These are phyloP conservation scores for Punctoribates punctum DNA, from an alignment of 2,888 invertebrate species.

Conservation along the genomic window DNA sequence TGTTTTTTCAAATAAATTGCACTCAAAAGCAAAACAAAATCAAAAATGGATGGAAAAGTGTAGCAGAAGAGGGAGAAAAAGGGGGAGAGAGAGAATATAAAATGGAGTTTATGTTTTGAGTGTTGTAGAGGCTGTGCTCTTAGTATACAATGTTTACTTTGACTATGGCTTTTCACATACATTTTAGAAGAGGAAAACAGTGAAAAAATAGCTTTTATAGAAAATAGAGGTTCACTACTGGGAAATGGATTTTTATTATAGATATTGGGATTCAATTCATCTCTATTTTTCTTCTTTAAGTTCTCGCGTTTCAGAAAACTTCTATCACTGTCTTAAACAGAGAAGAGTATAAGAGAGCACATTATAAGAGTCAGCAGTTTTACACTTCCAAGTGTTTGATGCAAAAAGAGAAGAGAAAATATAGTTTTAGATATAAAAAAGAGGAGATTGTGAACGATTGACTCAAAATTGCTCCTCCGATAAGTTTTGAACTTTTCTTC, in stretches of 20 bases:
- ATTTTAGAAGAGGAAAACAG: not conserved
- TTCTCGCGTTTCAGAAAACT: not conserved
- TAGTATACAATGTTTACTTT: not conserved
- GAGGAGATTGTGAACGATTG: not conserved
- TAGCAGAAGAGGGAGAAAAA: not conserved
- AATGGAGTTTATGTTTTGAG: not conserved
- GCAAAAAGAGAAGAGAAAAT: not conserved
- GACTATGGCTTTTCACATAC: not conserved
- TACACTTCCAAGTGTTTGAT: not conserved
- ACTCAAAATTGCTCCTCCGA: not conserved
- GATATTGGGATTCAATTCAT: slow-evolving; percentile 26
- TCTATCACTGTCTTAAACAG: slow-evolving; percentile 11
- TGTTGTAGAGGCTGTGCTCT: not conserved
- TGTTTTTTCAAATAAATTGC: not conserved
- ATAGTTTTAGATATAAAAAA: not conserved
- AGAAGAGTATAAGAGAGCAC: not conserved
- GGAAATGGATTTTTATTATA: not conserved
- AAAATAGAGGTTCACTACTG: slow-evolving; percentile 12
- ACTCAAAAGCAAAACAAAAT: slow-evolving; percentile 1
- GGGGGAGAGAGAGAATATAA: not conserved
- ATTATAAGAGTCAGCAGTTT: not conserved
- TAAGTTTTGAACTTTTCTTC: not conserved
- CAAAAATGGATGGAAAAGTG: slow-evolving; percentile 3
- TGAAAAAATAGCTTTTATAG: slow-evolving; percentile 21
- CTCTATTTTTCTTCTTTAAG: not conserved